These are phyloP conservation scores for Aramus guarauna DNA, from an alignment of 2,113 vertebrate genomes.

Conservation along the genomic window DNA sequence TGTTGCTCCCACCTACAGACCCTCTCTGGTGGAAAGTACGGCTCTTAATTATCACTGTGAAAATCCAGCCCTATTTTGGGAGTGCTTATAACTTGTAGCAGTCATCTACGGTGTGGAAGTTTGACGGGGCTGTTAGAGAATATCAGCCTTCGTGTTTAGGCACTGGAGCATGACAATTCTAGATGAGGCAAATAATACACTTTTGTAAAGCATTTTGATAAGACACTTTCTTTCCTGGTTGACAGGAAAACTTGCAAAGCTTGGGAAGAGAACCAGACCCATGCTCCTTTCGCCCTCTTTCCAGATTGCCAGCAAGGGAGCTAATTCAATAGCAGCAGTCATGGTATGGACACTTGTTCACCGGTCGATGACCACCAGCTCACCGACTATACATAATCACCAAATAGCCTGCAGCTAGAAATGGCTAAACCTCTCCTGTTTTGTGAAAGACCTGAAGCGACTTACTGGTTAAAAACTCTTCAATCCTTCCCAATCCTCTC, in stretches of 20 bases:
- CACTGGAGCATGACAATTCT: not conserved
- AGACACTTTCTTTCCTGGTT: not conserved
- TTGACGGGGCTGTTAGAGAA: not conserved
- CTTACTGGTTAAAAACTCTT: slow-evolving; percentile 28
- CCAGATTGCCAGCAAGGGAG: not conserved
- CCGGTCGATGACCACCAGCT: not conserved
- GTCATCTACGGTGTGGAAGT: not conserved
- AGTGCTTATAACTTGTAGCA: slow-evolving; percentile 1
- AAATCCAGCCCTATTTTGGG: slow-evolving; percentile 52
- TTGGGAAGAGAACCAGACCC: not conserved
- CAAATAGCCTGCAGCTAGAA: not conserved
- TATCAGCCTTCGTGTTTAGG: not conserved
- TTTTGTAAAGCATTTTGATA: not conserved
- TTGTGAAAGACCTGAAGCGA: not conserved
- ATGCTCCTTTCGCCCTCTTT: not conserved
- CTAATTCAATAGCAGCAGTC: not conserved
- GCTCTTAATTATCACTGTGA: slow-evolving; percentile 46
- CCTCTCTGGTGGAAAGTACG: slow-evolving; percentile 23
- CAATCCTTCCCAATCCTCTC: slow-evolving; percentile 26
- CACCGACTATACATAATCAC: rapidly evolving
- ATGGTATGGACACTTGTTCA: not conserved
- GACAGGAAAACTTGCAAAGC: not conserved
- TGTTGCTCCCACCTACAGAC: slow-evolving; percentile 36
- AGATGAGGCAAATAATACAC: not conserved
- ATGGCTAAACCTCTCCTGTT: not conserved